A percentile compares a stretch with the other conserved stretches of the same genome.
These are phyloP conservation scores for Gila robusta DNA, from an alignment of 2,797 vertebrate species.

Conservation along the genomic window DNA sequence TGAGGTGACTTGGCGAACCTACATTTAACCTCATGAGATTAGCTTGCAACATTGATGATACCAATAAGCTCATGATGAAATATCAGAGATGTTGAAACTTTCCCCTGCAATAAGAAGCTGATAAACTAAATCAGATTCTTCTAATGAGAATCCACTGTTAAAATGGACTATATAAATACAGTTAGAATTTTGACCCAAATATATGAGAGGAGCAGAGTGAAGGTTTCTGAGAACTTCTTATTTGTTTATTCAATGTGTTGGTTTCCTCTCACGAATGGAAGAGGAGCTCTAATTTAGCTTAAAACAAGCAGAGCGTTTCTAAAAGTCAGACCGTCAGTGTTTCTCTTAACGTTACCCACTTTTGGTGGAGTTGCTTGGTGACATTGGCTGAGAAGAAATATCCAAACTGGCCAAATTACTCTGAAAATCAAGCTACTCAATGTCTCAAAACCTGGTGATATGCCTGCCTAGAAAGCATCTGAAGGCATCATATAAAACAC, in stretches of 20 bases:
- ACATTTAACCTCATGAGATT: neutral
- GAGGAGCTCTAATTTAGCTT: neutral
- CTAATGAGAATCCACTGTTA: neutral
- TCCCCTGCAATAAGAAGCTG: neutral
- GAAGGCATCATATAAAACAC: neutral
- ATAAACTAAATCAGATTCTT: neutral
- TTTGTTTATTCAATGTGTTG: neutral
- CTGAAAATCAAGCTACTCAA: neutral
- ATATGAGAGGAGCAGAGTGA: neutral
- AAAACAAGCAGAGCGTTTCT: neutral
- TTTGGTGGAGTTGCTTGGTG: neutral
- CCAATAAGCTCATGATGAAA: neutral
- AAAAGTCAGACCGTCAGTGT: neutral
- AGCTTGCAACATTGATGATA: neutral
- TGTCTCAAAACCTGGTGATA: neutral
- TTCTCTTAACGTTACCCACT: neutral
- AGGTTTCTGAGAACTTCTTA: neutral
- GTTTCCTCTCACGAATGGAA: neutral
- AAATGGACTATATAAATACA: neutral
- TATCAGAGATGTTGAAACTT: slow-evolving; percentile 8
- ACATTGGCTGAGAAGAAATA: neutral
- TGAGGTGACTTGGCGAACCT: neutral
- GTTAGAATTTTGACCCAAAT: neutral
- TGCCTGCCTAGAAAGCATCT: neutral
- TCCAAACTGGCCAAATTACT: neutral